A percentile compares a stretch with the other conserved stretches of the same genome.
Evolutionary conservation across 1,140 invertebrate genomes (phyloP).

Genomic region (Adelges cooleyi): DNA sequence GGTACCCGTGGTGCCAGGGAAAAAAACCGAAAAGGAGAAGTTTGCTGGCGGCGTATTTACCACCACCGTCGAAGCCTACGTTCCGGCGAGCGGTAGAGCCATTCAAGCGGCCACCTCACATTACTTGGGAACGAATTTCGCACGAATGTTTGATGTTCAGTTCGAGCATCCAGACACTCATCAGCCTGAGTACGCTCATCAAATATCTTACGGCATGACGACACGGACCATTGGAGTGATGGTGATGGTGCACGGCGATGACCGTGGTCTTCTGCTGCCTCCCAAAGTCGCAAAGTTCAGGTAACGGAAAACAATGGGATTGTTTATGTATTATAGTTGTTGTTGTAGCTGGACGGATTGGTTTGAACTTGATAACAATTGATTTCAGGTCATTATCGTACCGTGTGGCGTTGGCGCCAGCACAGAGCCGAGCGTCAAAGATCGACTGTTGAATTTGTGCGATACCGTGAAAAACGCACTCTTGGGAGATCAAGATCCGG

Average conservation of each 20-base stretch:
- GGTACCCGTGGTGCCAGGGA: slow-evolving; percentile 86
- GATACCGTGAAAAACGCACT: slow-evolving; percentile 51
- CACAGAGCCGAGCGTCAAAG: slow-evolving; percentile 57
- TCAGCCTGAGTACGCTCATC: slow-evolving; percentile 82
- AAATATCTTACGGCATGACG: slow-evolving; percentile 98
- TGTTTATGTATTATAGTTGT: too few species aligned
- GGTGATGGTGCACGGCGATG: slow-evolving; percentile 95
- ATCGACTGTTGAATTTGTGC: slow-evolving; percentile 61
- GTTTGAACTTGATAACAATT: background rate
- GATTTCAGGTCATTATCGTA: slow-evolving; percentile 71
- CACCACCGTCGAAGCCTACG: slow-evolving; percentile 91
- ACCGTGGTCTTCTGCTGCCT: slow-evolving; percentile 90
- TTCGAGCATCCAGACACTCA: slow-evolving; percentile 86
- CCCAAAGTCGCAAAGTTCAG: slow-evolving; percentile 75
- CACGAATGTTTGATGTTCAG: slow-evolving; percentile 97
- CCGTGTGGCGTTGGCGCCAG: slow-evolving; percentile 90
- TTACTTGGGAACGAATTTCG: slow-evolving; percentile 97
- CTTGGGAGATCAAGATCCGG: slow-evolving; percentile 30
- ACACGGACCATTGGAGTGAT: slow-evolving; percentile 91
- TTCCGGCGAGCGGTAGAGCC: slow-evolving; percentile 85
- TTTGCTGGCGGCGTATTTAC: slow-evolving; percentile 98
- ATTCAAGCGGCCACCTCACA: slow-evolving; percentile 96
- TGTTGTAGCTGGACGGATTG: too few species aligned
- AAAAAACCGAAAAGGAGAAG: slow-evolving; percentile 98
- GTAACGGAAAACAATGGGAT: slow-evolving; percentile 37